These are phyloP conservation scores for Polyboroides typus DNA, from an alignment of 2,797 vertebrate genomes.

Conservation along the genomic window DNA sequence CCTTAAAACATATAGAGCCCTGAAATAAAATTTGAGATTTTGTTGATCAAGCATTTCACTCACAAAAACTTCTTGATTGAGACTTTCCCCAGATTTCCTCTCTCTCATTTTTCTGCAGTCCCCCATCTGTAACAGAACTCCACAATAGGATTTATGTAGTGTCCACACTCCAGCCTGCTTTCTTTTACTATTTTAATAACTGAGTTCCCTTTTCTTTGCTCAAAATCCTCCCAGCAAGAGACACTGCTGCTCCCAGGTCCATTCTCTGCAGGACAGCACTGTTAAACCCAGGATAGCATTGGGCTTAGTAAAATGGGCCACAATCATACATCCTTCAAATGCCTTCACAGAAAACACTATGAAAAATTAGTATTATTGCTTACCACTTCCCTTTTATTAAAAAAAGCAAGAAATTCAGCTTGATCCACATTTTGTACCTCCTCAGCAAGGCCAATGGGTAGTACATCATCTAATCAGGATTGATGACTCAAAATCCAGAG, in stretches of 20 bases:
- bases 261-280: background rate
- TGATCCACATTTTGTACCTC: background rate
- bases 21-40: background rate
- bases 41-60: background rate
- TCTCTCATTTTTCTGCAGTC: background rate
- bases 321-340: background rate
- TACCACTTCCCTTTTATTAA: background rate
- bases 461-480: background rate
- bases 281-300: background rate
- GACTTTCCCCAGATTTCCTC: background rate
- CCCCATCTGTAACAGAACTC: background rate
- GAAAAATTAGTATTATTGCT: background rate
- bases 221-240: background rate
- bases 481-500: background rate
- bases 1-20: background rate
- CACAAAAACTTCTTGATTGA: background rate
- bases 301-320: background rate
- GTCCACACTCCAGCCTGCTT: background rate
- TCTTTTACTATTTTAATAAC: background rate
- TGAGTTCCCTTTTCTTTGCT: background rate
- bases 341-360: background rate
- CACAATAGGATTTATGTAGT: background rate
- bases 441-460: background rate
- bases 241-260: background rate
- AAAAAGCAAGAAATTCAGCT: background rate